These are phyloP conservation scores for Edolisoma coerulescens DNA, from an alignment of 2,113 vertebrate genomes.

Conservation along the genomic window DNA sequence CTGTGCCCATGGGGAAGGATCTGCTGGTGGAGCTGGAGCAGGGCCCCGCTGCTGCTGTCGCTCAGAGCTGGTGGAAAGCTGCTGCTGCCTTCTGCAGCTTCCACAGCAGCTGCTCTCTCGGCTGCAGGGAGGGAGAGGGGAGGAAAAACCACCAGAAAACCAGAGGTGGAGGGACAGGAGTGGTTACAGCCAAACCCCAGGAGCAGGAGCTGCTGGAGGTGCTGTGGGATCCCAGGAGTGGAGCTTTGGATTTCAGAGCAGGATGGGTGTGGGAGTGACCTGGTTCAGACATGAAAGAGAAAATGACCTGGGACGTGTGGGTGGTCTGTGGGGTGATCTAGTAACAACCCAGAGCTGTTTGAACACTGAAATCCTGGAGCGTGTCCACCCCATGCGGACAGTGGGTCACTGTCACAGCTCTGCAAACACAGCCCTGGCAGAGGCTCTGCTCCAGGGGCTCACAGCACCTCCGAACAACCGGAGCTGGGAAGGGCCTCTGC, in stretches of 20 bases:
- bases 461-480: not conserved
- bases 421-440: not conserved
- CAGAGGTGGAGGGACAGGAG: not conserved
- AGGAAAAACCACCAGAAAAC: not conserved
- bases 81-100: not conserved
- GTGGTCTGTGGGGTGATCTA: not conserved
- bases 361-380: not conserved
- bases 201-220: not conserved
- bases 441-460: not conserved
- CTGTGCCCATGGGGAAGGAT: not conserved
- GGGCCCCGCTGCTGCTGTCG: rapidly evolving
- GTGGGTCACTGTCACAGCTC: not conserved
- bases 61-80: not conserved
- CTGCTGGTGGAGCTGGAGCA: not conserved
- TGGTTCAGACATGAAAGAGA: not conserved
- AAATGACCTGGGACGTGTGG: not conserved
- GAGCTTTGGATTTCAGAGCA: not conserved
- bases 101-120: not conserved
- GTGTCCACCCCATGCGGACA: rapidly evolving
- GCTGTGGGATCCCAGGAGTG: not conserved
- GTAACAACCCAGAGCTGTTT: not conserved
- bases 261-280: not conserved
- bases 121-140: not conserved
- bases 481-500: not conserved
- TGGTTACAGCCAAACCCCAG: not conserved